Base-by-base conservation (phyloP, 1,140 invertebrate species). In the Drosophila biarmipes region DNA sequence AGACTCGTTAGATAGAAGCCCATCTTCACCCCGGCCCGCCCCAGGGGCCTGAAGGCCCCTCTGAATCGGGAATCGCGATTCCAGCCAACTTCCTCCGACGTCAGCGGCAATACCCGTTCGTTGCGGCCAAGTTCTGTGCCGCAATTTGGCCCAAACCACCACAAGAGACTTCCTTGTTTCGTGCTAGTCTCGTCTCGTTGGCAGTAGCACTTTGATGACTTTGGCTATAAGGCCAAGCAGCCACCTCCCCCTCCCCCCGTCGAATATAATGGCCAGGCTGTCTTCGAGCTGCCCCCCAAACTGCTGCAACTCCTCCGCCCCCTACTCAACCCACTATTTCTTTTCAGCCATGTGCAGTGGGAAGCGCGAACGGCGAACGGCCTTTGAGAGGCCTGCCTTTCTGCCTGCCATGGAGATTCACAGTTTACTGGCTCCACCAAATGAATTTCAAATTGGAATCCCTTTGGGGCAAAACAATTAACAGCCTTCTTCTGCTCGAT, bases 161-260 rank as follows among this genome's bases (percentile, higher is more conserved):
- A 81, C 40, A 73, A 73, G 80, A 67, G 80, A 81, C 81, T 86
- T 86, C 81, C 81, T 86, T 87, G 81, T 87, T 82, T 86, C 78
- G 78, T 87, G 81, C 84, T 82, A 73, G 78, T 87, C 74, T 54
- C 63, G 67, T 69, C 63, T 48, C 53, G 43, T 48, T 80, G 73
- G 67, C 78, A 87, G 78, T 74, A 80, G 82, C 81, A 87, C 78
- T 74, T 87, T 87, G 78, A 86, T 81, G 82, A 85, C 82, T 82
- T 77, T 86, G 73, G 75, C 67, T 80, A 66, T 82, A 74, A 77
- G 43, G 49, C 74, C 59, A 72, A 38, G 49, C 66, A 52, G 52
- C 53, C 68, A 53, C 21, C 29, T 40, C 45, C 48, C 17, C 38
- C 7, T 10, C 29, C 29, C 29, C 8, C 35, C 27, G 24, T 56